Base-by-base conservation (phyloP, 2,113 vertebrate species). In the Aspiorhynchus laticeps region DNA sequence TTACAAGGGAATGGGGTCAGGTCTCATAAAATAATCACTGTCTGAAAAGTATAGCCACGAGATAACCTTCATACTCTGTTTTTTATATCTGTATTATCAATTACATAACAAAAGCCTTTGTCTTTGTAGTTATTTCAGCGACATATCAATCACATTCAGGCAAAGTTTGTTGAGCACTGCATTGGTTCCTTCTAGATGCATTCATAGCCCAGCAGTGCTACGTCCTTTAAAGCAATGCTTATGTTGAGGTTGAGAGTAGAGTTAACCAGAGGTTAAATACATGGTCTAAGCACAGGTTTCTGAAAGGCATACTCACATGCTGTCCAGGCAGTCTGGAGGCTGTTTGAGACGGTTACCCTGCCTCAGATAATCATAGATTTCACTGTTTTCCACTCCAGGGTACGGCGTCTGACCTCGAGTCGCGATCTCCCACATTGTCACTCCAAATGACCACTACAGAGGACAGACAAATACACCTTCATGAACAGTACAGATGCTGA, bases 351-450 rank as follows among this genome's bases (percentile, higher is more conserved):
- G 96, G 89, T 98, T 97, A 2, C 97, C 97, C 84, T 98, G 97
- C 33, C 96, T 94, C 91, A 98, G 91, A 87, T 98, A 98, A 92
- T 98, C 97, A 0, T 98, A 98, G 89, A 98, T 97, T 93, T 98
- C 97, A 0, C 97, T 97, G 95, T 98, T 98, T 86, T 97, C 97
- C 56, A 98, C 97, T 0, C 97, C 97, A 0, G 97, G 97, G 86
- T 98, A 98, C 0, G 97, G 97, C 1, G 97, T 98, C 91, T 98
- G 97, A 31, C 97, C 97, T 11, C 97, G 93, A 0, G 97, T 97
- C 43, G 97, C 97, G 15, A 98, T 97, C 91, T 98, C 97, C 97
- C 97, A 98, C 97, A 98, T 98, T 2, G 97, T 97, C 88, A 98
- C 97, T 0, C 97, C 97, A 24, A 97, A 98, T 0, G 97, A 98